These are phyloP conservation scores for Sebastolobus altivelis DNA, from an alignment of 2,797 vertebrate species.

Conservation along the genomic window DNA sequence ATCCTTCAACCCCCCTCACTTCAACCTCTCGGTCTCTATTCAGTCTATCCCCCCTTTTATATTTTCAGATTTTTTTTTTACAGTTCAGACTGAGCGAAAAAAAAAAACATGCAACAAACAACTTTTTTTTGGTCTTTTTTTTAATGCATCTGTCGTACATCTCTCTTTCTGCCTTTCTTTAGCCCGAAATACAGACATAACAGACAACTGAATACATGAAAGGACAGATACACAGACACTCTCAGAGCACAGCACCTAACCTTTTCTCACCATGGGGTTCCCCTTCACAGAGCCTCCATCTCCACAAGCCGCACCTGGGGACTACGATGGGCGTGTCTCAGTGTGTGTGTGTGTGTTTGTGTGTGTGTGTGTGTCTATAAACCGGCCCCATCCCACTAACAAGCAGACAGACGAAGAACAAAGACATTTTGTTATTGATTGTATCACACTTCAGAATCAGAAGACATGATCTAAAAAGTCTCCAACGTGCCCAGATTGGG, in stretches of 20 bases:
- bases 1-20: slow-evolving; percentile 20
- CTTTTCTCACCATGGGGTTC: slow-evolving; percentile 74
- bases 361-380: background rate
- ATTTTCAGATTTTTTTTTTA: background rate
- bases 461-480: slow-evolving; percentile 29
- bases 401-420: slow-evolving; percentile 63
- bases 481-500: background rate
- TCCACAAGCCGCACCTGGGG: slow-evolving; percentile 71
- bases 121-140: too few species aligned
- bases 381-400: slow-evolving; percentile 21
- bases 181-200: slow-evolving; percentile 50
- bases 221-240: slow-evolving; percentile 35
- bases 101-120: background rate
- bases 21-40: slow-evolving; percentile 12
- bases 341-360: background rate
- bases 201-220: slow-evolving; percentile 63
- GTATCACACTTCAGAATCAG: slow-evolving; percentile 38
- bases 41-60: background rate
- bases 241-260: slow-evolving; percentile 51
- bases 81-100: background rate
- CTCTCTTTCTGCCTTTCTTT: background rate
- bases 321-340: slow-evolving; percentile 57
- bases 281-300: slow-evolving; percentile 74
- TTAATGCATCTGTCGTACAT: background rate
- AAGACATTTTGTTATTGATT: slow-evolving; percentile 67